Evolutionary conservation across 1,140 invertebrate species (phyloP).

Genomic region (Drosophila micromelanica): DNA sequence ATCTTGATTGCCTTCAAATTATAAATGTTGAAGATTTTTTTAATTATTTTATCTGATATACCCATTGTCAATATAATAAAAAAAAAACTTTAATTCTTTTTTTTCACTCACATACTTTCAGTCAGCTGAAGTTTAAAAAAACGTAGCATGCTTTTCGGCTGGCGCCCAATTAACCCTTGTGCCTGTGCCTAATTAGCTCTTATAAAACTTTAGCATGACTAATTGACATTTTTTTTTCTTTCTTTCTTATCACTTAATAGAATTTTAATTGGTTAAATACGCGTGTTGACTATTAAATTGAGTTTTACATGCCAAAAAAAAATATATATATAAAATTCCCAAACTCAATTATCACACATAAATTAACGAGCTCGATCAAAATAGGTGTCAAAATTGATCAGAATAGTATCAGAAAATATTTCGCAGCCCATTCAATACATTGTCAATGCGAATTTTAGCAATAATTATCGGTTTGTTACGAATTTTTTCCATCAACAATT

Average conservation of each 20-base stretch:
- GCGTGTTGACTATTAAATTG: constrained; percentile 4
- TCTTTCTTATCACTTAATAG: constrained; percentile 64
- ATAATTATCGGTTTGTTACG: constrained; percentile 45
- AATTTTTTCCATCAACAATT: constrained; percentile 56
- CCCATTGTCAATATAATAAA: neutral
- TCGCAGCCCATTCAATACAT: constrained; percentile 53
- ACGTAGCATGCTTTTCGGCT: constrained; percentile 44
- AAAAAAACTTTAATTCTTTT: neutral
- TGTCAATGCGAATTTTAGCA: constrained; percentile 33
- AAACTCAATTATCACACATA: constrained; percentile 42
- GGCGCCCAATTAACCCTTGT: constrained; percentile 43
- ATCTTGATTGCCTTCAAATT: too few relatives aligned
- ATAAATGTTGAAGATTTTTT: too few relatives aligned
- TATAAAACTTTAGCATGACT: constrained; percentile 21
- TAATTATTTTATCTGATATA: too few relatives aligned
- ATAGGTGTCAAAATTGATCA: constrained; percentile 66
- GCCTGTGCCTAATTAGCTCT: constrained; percentile 18
- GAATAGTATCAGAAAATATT: constrained; percentile 61
- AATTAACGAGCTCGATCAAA: constrained; percentile 69
- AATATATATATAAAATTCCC: too few relatives aligned
- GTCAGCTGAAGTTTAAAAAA: constrained; percentile 5
- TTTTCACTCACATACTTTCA: constrained; percentile 45
- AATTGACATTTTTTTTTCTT: constrained; percentile 26
- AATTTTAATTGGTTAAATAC: constrained; percentile 62
- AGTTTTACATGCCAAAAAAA: constrained; percentile 6